A percentile compares a stretch with the other conserved stretches of the same genome.
Evolutionary conservation across 2,888 invertebrate genomes (phyloP).

Genomic region (Hirtodrosophila duncani): DNA sequence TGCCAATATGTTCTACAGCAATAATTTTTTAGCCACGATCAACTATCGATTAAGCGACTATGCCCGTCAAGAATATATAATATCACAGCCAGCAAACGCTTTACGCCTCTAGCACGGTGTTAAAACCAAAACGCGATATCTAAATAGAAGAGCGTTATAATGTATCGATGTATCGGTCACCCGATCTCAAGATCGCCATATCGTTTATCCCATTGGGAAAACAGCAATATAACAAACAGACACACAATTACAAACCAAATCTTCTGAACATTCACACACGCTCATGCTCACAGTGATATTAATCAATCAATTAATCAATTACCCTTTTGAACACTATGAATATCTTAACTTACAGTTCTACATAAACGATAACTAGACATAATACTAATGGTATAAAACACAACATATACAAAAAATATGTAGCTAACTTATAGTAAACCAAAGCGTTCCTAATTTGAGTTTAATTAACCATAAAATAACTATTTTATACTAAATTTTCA

Average conservation of each 20-base stretch:
- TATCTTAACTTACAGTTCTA: conserved; percentile 62
- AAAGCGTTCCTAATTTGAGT: conserved; percentile 58
- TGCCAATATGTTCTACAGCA: conserved; percentile 13
- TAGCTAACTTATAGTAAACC: conserved; percentile 70
- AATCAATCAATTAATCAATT: conserved; percentile 49
- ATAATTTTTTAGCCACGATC: conserved; percentile 36
- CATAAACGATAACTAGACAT: conserved; percentile 58
- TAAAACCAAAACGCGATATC: conserved; percentile 47
- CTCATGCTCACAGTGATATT: conserved; percentile 78
- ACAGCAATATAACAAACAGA: conserved; percentile 41
- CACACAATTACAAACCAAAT: conserved; percentile 51
- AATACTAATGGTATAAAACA: conserved; percentile 66
- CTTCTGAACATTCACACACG: conserved; percentile 79
- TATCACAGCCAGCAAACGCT: conserved; percentile 17
- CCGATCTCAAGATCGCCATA: conserved; percentile 2
- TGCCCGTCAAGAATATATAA: too few species aligned
- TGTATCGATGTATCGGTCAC: conserved; percentile 32
- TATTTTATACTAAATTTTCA: conserved; percentile 46
- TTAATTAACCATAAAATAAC: conserved; percentile 59
- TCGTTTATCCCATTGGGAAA: conserved; percentile 17
- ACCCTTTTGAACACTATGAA: conserved; percentile 59
- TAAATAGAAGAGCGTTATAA: conserved; percentile 42
- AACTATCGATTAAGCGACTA: conserved; percentile 11
- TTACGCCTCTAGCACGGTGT: conserved; percentile 24
- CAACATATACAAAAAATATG: conserved; percentile 37